Base-by-base conservation (phyloP, 1,140 invertebrate species). In the Mamestra configurata region DNA sequence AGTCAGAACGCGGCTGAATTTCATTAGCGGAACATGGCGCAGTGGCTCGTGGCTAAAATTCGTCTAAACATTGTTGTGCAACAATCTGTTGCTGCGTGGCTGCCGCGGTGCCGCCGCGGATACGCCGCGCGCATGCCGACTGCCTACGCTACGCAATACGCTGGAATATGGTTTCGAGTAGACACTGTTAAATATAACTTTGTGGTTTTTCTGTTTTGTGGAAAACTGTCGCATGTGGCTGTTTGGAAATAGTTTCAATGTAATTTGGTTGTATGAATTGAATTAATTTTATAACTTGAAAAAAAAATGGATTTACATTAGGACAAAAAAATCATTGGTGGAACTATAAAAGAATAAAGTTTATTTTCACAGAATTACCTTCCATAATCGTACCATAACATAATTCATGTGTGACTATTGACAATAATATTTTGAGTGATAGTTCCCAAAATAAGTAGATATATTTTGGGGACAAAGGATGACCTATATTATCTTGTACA, bases 41-140 rank as follows among this genome's bases (percentile, higher is more conserved):
- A 24, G 59, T 18, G 53, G 66, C 24, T 75, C 72, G 72, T 37
- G 61, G 70, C 37, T 70, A 71, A 59, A 64, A 77, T 77, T 80
- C 66, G 64, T 68, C 72, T 77, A 71, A 77, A 77, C 79, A 77
- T 61, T 76, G 64, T 68, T 81, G 68, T 77, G n/a, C 27, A 64
- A 73, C 80, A 77, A 81, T 81, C 80, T 81, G 80, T 81, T 78
- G 75, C 80, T 71, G 70, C 53, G 22, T 24, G 22, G 20, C 10
- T 11, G 22, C 35, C 37, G 51, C 46, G 43, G 10, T 5, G 59
- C 22, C 18, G 2, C 27, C 46, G 5, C 22, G 22, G 10, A 15
- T 6, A 22, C 35, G 13, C 43, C 66, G 40, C 66, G 13, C 66
- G 61, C 35, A 35, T 64, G 59, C 35, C 59, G 15, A 20, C 59